Conservation (phyloP, 23 tunicate species). For the Oikopleura dioica region DNA sequence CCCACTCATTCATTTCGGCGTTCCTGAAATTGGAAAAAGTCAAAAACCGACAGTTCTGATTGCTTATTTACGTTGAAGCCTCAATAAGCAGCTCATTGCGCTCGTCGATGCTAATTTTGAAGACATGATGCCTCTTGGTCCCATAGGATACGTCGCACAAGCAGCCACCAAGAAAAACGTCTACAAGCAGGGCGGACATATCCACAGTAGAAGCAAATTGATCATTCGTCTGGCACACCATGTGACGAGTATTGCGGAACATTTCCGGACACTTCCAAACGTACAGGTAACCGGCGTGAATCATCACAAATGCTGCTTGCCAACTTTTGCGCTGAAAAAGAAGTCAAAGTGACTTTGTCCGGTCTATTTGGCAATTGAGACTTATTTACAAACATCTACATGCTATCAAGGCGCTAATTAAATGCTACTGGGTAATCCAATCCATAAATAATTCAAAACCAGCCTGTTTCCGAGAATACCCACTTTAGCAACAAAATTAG, state of each 20-base stretch:
- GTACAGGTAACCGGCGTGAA: background rate
- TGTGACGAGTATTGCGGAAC: background rate
- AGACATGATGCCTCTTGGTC: background rate
- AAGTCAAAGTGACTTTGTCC: no score
- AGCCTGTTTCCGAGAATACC: no score
- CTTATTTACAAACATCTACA: no score
- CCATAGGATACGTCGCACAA: background rate
- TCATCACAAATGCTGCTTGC: background rate
- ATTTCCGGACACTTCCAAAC: slow-evolving; percentile 1
- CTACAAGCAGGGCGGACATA: background rate
- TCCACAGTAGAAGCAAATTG: background rate
- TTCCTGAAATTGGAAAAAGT: background rate
- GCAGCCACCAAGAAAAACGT: background rate
- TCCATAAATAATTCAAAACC: no score
- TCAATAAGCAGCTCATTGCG: slow-evolving; percentile 3
- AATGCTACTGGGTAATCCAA: no score
- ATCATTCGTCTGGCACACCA: background rate
- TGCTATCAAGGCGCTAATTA: no score
- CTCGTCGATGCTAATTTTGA: background rate
- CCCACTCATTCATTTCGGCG: slow-evolving; percentile 1
- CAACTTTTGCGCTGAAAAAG: background rate
- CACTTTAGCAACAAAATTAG: no score
- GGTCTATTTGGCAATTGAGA: no score
- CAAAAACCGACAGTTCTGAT: background rate
- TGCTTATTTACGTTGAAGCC: background rate